Percentiles rank a stretch among this genome's conserved stretches.
Evolutionary conservation across 2,797 vertebrate genomes (phyloP).

Genomic region (Ceryle rudis): DNA sequence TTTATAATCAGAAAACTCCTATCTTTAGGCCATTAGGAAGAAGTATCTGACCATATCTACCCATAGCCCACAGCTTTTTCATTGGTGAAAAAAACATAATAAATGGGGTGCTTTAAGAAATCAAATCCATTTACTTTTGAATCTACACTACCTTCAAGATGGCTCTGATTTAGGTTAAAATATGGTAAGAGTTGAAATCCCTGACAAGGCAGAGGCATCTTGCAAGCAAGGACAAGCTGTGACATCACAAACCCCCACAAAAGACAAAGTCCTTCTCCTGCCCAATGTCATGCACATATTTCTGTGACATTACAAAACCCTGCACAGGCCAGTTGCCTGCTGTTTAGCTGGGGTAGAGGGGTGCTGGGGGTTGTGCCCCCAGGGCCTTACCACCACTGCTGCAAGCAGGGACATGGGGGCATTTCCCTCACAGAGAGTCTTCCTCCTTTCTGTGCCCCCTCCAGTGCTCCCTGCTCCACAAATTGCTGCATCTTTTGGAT

Average conservation of each 20-base stretch:
- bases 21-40: background rate
- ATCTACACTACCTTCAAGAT: background rate
- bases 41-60: background rate
- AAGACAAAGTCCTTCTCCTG: no score
- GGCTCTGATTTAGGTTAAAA: background rate
- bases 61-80: background rate
- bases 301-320: no score
- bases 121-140: background rate
- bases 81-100: background rate
- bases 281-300: no score
- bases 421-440: background rate
- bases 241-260: no score
- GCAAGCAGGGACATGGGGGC: no score
- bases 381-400: background rate
- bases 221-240: no score
- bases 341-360: accelerated
- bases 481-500: background rate
- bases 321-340: no score
- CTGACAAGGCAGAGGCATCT: no score
- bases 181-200: background rate
- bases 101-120: background rate
- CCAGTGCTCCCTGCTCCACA: background rate
- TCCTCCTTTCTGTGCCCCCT: background rate
- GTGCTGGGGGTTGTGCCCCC: background rate
- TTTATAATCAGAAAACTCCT: background rate